Evolutionary conservation across 2,113 vertebrate species (phyloP).

Genomic region (Corythornis madagascariensis): DNA sequence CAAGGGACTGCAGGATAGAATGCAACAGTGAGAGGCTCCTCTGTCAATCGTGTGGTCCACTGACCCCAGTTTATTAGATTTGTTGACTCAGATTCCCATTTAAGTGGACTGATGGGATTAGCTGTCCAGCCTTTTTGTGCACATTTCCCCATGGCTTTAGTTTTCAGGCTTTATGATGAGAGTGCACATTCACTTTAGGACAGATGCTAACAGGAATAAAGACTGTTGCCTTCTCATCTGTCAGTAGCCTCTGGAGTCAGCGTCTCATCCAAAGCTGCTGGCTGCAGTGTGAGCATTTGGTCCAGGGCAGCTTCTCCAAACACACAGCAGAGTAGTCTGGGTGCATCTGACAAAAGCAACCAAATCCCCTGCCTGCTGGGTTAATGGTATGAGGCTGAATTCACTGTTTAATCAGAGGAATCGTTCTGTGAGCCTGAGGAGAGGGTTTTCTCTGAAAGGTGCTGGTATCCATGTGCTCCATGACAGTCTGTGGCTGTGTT

Average conservation of each 20-base stretch:
- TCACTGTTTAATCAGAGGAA: not conserved
- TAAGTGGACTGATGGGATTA: slow-evolving; percentile 30
- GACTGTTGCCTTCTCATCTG: not conserved
- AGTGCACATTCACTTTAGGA: not conserved
- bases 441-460: not conserved
- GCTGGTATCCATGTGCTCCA: not conserved
- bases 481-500: not conserved
- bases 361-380: not conserved
- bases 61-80: slow-evolving; percentile 20
- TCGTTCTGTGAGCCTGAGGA: not conserved
- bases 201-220: not conserved
- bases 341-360: not conserved
- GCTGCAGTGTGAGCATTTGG: not conserved
- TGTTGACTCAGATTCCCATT: not conserved
- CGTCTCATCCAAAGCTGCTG: not conserved
- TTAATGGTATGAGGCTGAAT: not conserved
- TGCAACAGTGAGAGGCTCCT: not conserved
- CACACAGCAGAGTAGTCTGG: not conserved
- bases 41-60: not conserved
- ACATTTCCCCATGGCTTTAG: not conserved
- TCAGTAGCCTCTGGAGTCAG: not conserved
- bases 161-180: slow-evolving; percentile 16
- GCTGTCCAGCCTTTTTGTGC: slow-evolving; percentile 12
- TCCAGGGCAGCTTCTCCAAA: not conserved
- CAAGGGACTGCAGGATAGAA: not conserved